Evolutionary conservation across 2,113 vertebrate genomes (phyloP), one percentile per base, ranked within the genome.

Genomic region (Cheilinus undulatus): DNA sequence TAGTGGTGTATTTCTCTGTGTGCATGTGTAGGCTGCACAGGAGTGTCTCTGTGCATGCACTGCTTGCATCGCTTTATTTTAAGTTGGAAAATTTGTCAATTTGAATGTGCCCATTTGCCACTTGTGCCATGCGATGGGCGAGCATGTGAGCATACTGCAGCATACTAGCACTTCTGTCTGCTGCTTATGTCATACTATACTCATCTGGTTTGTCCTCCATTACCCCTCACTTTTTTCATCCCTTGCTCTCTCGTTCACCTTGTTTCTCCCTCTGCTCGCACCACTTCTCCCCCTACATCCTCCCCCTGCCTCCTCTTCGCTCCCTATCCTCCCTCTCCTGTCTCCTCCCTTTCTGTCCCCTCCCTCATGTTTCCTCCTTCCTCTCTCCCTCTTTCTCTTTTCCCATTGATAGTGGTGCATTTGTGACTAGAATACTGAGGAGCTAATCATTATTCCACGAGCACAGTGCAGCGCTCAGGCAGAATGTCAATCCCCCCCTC

Each of bases 391-490:
- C 81, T 60, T 78, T 68, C 82, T 69, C 89, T 76, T 78, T n/a
- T 73, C 90, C 90, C 93, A 93, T 93, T 94, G 92, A 93, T 94
- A 93, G 93, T 91, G 86, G 86, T 84, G 85, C 59, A 83, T 86
- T 91, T 93, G 94, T 92, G 93, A 92, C 89, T 77, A 67, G 93
- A 93, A 93, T 94, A 83, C 93, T 88, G 91, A 94, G 72, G 54
- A 92, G 90, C 91, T 94, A 84, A 93, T 94, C 92, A 94, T 93
- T 94, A 94, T 94, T 93, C 94, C 80, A 87, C 83, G 50, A 90
- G 90, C 89, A 66, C 81, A 88, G 84, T 78, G 67, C 86, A 85
- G 89, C 42, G 77, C 85, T 91, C 34, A 72, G 82, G 79, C 82
- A 84, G 93, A 94, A 94, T 93, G 93, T 92, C 93, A 94, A 93